These are phyloP conservation scores for Myopa tessellatipennis DNA, from an alignment of 2,888 invertebrate species.

Conservation along the genomic window DNA sequence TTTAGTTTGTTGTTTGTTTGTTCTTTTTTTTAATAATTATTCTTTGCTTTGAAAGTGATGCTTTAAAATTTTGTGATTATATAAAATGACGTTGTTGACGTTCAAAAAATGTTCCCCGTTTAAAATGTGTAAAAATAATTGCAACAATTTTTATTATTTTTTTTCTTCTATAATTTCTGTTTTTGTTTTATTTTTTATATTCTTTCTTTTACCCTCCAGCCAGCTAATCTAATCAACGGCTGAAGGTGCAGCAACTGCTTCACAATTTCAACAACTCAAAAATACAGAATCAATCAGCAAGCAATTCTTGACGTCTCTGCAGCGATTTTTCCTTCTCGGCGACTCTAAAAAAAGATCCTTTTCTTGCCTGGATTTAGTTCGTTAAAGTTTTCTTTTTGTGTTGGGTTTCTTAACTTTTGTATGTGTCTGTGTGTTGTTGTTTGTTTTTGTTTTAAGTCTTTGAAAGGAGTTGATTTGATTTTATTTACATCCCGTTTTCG, in stretches of 20 bases:
- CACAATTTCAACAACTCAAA: slow-evolving; percentile 19
- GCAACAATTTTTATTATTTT: slow-evolving; percentile 21
- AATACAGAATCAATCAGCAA: slow-evolving; percentile 6
- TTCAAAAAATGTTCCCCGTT: slow-evolving; percentile 27
- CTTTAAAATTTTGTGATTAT: neutral
- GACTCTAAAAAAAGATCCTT: neutral
- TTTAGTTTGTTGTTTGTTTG: too few species aligned
- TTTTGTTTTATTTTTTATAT: too few species aligned
- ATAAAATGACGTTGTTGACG: neutral
- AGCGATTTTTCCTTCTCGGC: neutral
- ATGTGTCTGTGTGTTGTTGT: slow-evolving; percentile 32
- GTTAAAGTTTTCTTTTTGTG: neutral
- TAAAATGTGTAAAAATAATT: slow-evolving; percentile 37
- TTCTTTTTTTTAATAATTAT: too few species aligned
- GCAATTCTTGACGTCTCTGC: neutral
- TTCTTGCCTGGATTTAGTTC: slow-evolving; percentile 5
- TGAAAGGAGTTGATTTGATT: slow-evolving; percentile 36
- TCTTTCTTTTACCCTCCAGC: slow-evolving; percentile 28
- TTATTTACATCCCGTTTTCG: slow-evolving; percentile 50
- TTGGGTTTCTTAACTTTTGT: slow-evolving; percentile 40
- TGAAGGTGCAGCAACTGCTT: neutral
- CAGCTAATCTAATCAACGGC: neutral
- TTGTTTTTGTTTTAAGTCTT: slow-evolving; percentile 32
- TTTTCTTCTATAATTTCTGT: neutral
- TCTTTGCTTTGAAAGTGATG: neutral